These are phyloP conservation scores for Polyodon spathula DNA, from an alignment of 2,113 vertebrate genomes.

Conservation along the genomic window DNA sequence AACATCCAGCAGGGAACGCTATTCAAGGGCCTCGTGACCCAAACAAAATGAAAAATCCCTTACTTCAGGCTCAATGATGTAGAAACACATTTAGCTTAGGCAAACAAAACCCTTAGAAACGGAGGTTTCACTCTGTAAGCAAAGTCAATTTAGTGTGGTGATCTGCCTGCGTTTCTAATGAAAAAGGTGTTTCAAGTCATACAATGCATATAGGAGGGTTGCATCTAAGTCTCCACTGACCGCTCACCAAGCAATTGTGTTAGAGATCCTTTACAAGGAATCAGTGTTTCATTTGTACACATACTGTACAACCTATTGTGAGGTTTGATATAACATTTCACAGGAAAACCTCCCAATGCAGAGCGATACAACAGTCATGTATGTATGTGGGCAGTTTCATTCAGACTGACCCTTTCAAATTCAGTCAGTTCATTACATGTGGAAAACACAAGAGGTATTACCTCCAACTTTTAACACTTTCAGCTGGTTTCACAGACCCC, in stretches of 20 bases:
- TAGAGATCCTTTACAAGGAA: background rate
- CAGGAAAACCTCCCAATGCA: no score
- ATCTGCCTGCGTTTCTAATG: conserved; percentile 35
- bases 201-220: background rate
- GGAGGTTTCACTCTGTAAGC: conserved; percentile 61
- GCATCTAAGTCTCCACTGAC: background rate
- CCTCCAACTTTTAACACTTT: no score
- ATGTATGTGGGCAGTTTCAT: no score
- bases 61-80: conserved; percentile 56
- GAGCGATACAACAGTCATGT: no score
- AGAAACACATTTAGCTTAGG: conserved; percentile 64
- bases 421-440: no score
- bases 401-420: no score
- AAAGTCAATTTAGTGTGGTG: conserved; percentile 48
- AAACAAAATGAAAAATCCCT: conserved; percentile 55
- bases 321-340: background rate
- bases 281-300: background rate
- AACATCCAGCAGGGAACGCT: conserved; percentile 32
- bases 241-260: background rate
- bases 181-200: conserved; percentile 13
- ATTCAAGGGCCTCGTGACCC: conserved; percentile 33
- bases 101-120: conserved; percentile 58
- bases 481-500: no score
- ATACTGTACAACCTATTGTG: background rate
- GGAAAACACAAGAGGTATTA: no score